Evolutionary conservation across 2,888 invertebrate species (phyloP), one percentile per base, ranked within the genome.

Genomic region (Diarsia brunnea): DNA sequence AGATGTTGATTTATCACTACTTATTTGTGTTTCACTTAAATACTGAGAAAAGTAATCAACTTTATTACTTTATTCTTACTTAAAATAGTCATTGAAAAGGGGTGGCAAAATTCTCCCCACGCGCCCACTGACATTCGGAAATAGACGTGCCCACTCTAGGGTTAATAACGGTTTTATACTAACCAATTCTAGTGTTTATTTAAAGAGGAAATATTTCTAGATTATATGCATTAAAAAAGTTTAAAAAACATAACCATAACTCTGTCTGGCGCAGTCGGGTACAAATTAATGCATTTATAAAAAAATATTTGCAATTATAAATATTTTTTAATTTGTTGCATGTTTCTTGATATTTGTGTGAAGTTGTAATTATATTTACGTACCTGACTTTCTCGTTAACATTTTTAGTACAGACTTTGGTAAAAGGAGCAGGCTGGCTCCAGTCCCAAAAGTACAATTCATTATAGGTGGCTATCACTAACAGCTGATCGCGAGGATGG

Each of bases 371-470:
- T 38, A 38, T 45, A 47, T 24, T 75, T 75, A 91, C 96, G 88
- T 93, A 98, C 98, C 98, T 97, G 88, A 98, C 98, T 97, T 98
- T 98, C 93, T 98, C 98, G 93, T 97, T 98, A 38, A 97, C 97
- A 91, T 97, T 97, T 81, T 97, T 97, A n/a, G 98, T 98, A 51
- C 97, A 97, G 78, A 98, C 97, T 90, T 97, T 97, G 69, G 98
- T 97, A 91, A 98, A 98, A 0, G 98, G 98, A 75, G 98, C 97
- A 2, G 98, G 97, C 87, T 97, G 97, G 89, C 97, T 98, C 98
- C 99, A 99, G 91, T 99, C 98, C 99, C 99, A 99, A 93, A 99
- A 98, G 92, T 98, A 98, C 14, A 99, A 96, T 92, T 98, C 98
- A 95, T 98, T 98, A 90, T 97, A 97, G 0, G 98, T 98, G 31